phyloP scores from a whole-genome alignment of 2,888 invertebrate genomes.

The Zygaena filipendulae region DNA sequence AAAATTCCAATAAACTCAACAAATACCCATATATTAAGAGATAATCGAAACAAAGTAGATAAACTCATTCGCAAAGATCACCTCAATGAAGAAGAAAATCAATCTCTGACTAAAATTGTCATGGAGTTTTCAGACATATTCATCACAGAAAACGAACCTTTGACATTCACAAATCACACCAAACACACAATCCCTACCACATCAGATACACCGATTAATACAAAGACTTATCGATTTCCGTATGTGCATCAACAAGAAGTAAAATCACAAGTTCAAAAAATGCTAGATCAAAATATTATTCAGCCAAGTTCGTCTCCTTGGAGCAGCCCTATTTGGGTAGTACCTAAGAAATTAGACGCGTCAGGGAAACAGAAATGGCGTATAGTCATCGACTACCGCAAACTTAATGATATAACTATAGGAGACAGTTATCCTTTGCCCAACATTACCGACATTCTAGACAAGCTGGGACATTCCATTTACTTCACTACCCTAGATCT shows the following conservation, averaged over 20 bases:
- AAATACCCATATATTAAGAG: too few relatives aligned
- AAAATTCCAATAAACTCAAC: background rate
- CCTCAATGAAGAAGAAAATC: constrained; percentile 15
- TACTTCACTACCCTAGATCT: constrained; percentile 19
- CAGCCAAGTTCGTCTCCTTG: constrained; percentile 17
- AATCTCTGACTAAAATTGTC: constrained; percentile 15
- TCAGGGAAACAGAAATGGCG: constrained; percentile 20
- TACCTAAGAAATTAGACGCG: constrained; percentile 19
- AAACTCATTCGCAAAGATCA: constrained; percentile 13
- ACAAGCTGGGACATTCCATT: constrained; percentile 15
- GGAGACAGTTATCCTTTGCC: constrained; percentile 17
- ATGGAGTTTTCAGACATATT: constrained; percentile 17
- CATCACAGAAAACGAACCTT: constrained; percentile 14
- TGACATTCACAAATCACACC: constrained; percentile 20
- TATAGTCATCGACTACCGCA: constrained; percentile 15
- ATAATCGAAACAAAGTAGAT: constrained; percentile 11
- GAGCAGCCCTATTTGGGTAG: constrained; percentile 18
- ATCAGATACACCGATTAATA: constrained; percentile 20
- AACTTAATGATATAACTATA: constrained; percentile 14
- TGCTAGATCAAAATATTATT: constrained; percentile 20
- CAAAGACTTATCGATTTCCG: constrained; percentile 24
- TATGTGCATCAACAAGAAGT: constrained; percentile 22
- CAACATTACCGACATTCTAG: constrained; percentile 16
- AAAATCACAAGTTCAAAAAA: constrained; percentile 17
- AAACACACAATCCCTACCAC: constrained; percentile 21